phyloP scores from a whole-genome alignment of 2,888 invertebrate species.

The Sepiola atlantica region DNA sequence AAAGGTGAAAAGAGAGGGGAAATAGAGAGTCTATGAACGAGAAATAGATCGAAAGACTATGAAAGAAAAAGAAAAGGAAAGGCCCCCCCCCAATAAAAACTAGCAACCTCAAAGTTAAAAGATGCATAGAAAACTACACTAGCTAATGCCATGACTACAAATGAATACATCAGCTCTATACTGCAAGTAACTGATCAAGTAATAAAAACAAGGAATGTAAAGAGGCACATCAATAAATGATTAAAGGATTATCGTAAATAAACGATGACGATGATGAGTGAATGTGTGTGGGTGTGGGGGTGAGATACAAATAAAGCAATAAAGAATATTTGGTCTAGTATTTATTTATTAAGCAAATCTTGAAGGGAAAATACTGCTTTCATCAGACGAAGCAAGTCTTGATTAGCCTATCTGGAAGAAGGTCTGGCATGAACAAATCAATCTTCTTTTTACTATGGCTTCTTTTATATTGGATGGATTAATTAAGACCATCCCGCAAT shows the following conservation, averaged over 20 bases:
- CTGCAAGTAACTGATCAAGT: background rate
- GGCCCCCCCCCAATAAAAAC: no score
- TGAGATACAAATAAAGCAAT: background rate
- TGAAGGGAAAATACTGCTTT: background rate
- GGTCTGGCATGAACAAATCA: background rate
- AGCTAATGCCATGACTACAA: background rate
- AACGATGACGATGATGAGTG: background rate
- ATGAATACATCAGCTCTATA: background rate
- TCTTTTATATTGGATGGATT: constrained; percentile 14
- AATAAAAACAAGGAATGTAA: background rate
- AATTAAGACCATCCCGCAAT: background rate
- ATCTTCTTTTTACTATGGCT: background rate
- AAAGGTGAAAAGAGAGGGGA: no score
- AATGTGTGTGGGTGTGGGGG: background rate
- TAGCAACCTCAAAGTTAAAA: no score
- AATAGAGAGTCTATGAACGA: no score
- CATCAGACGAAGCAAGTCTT: background rate
- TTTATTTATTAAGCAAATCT: background rate
- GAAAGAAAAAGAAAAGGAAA: no score
- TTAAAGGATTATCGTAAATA: background rate
- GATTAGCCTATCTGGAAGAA: background rate
- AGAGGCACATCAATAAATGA: background rate
- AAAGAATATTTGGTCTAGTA: background rate
- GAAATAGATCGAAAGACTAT: no score
- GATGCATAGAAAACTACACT: background rate